Base-by-base conservation (phyloP, 2,888 invertebrate species). In the Mimumesa dahlbomi region DNA sequence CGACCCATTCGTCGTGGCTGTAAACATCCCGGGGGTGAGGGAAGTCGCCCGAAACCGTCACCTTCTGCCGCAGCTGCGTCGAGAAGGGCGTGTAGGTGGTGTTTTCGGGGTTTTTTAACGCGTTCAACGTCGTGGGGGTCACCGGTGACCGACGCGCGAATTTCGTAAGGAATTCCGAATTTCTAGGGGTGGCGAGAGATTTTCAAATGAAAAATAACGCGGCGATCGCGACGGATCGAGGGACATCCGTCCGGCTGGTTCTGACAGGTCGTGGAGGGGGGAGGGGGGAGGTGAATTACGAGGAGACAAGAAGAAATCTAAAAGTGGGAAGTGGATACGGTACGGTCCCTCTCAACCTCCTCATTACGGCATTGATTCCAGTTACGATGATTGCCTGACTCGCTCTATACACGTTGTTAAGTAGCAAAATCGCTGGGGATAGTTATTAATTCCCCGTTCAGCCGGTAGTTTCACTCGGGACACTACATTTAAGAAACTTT, bases 1-100 rank as follows among this genome's bases (percentile, higher is more conserved):
- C 54, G 66, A 73, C 70, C 70, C 70, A 77, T 80, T 81, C 73
- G 68, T 40, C 36, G 63, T 18, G 72, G 77, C 66, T 72, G 80
- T 80, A 80, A 80, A 79, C 66, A 72, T 71, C 58, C 22, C 36
- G 46, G 38, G 31, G 21, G 42, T 40, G 53, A 56, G 46, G 43
- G 63, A 74, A 50, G 58, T 52, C 38, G 36, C 56, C 52, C 36
- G 50, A 71, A 75, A n/a, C n/a, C n/a, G n/a, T n/a, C n/a, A n/a
- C n/a, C n/a, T n/a, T n/a, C n/a, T n/a, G n/a, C n/a, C n/a, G n/a
- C n/a, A n/a, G n/a, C n/a, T n/a, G n/a, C n/a, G n/a, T n/a, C n/a
- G n/a, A n/a, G n/a, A n/a, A n/a, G n/a, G n/a, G n/a, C n/a, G n/a
- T n/a, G n/a, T n/a, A n/a, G n/a, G n/a, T n/a, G n/a, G n/a, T n/a